These are phyloP conservation scores for Salvelinus alpinus DNA, from an alignment of 2,113 vertebrate species.

Conservation along the genomic window DNA sequence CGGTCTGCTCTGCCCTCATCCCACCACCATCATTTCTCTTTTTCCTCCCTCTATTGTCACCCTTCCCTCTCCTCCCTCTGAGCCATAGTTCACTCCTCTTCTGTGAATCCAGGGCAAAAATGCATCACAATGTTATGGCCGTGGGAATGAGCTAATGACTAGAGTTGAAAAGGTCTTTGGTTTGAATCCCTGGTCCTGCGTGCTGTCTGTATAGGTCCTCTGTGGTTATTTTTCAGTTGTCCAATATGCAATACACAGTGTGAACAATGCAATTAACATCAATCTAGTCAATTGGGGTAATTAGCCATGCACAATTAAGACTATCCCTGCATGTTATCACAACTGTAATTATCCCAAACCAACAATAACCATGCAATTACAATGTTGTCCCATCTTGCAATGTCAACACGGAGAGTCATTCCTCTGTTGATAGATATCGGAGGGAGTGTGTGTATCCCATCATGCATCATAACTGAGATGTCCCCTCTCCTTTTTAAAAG, in stretches of 20 bases:
- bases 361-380: conserved; percentile 57
- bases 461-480: too few relatives aligned
- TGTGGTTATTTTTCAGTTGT: conserved; percentile 32
- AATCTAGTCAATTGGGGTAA: conserved; percentile 63
- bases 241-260: conserved; percentile 24
- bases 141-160: not conserved
- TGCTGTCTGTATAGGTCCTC: conserved; percentile 16
- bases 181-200: conserved; percentile 9
- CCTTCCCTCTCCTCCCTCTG: not conserved
- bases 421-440: conserved; percentile 17
- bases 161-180: not conserved
- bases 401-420: conserved; percentile 13
- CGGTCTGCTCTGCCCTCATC: not conserved
- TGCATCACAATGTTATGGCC: too few relatives aligned
- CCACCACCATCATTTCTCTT: not conserved
- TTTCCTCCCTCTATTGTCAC: not conserved
- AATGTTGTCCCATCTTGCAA: conserved; percentile 14
- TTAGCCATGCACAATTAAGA: conserved; percentile 63
- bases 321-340: conserved; percentile 53
- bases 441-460: conserved; percentile 2
- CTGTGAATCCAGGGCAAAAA: not conserved
- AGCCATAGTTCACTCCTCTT: not conserved
- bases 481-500: not conserved
- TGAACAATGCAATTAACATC: conserved; percentile 62
- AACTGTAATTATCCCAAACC: conserved; percentile 66